Percentiles rank a stretch among this genome's conserved stretches.
Evolutionary conservation across 2,888 invertebrate genomes (phyloP).

Genomic region (Conistra vaccinii): DNA sequence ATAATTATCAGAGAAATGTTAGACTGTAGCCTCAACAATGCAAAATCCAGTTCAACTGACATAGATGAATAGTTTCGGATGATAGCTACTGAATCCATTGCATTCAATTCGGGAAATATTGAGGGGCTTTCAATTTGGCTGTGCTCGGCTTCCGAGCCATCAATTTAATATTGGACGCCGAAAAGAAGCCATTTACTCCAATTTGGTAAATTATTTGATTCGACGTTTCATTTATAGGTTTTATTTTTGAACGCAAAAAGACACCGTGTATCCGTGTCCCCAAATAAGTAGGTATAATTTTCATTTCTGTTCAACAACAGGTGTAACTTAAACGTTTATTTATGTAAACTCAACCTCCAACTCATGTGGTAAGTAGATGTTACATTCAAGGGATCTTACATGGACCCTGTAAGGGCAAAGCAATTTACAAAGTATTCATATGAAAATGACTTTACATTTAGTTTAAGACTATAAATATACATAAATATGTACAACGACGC

Average conservation of each 20-base stretch:
- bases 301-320: background rate
- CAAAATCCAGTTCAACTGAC: conserved; percentile 39
- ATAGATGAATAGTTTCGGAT: conserved; percentile 47
- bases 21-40: conserved; percentile 15
- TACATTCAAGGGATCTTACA: background rate
- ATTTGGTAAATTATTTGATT: conserved; percentile 59
- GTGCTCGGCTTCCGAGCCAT: conserved; percentile 11
- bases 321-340: background rate
- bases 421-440: background rate
- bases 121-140: conserved; percentile 34
- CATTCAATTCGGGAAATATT: conserved; percentile 45
- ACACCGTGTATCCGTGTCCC: background rate
- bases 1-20: background rate
- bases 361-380: background rate
- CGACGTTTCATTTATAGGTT: conserved; percentile 24
- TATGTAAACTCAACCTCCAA: background rate
- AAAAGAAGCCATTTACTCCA: conserved; percentile 60
- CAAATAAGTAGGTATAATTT: background rate
- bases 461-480: background rate
- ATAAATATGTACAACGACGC: no score
- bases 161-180: conserved; percentile 56
- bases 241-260: conserved; percentile 17
- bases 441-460: background rate
- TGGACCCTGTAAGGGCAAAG: background rate
- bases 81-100: conserved; percentile 34